Conservation (phyloP, 2,888 invertebrate species). For the Leucozona laternaria region DNA sequence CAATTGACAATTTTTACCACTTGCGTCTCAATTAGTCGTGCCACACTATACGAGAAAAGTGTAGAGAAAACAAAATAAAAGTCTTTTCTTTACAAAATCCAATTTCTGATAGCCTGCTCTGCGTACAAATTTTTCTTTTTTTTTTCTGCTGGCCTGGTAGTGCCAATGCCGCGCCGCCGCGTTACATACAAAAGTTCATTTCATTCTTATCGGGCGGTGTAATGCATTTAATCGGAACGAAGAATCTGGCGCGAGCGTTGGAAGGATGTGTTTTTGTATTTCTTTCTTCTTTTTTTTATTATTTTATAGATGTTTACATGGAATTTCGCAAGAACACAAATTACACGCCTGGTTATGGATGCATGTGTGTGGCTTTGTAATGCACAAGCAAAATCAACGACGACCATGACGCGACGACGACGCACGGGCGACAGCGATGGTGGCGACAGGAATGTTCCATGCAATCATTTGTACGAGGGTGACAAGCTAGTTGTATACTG, state of each 20-base stretch:
- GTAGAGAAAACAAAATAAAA: not conserved
- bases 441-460: conserved; percentile 46
- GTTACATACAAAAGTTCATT: conserved; percentile 64
- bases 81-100: conserved; percentile 1
- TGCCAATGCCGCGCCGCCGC: not conserved
- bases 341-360: conserved; percentile 55
- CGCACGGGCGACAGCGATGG: conserved; percentile 19
- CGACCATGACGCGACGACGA: conserved; percentile 5
- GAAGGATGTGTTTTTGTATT: conserved; percentile 16
- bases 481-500: conserved; percentile 27
- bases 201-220: conserved; percentile 70
- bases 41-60: no score
- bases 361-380: conserved; percentile 36
- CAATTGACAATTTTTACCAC: conserved; percentile 49
- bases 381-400: conserved; percentile 3
- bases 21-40: conserved; percentile 55
- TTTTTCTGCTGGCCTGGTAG: conserved; percentile 2
- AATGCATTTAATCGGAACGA: conserved; percentile 72
- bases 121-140: not conserved
- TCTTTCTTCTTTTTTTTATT: conserved; percentile 23
- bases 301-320: conserved; percentile 70
- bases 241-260: conserved; percentile 64
- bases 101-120: conserved; percentile 16
- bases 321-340: conserved; percentile 72
- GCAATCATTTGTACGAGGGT: conserved; percentile 59